Percentiles rank a stretch among this genome's conserved stretches.
phyloP scores from a whole-genome alignment of 2,113 vertebrate species.

The Eublepharis macularius region DNA sequence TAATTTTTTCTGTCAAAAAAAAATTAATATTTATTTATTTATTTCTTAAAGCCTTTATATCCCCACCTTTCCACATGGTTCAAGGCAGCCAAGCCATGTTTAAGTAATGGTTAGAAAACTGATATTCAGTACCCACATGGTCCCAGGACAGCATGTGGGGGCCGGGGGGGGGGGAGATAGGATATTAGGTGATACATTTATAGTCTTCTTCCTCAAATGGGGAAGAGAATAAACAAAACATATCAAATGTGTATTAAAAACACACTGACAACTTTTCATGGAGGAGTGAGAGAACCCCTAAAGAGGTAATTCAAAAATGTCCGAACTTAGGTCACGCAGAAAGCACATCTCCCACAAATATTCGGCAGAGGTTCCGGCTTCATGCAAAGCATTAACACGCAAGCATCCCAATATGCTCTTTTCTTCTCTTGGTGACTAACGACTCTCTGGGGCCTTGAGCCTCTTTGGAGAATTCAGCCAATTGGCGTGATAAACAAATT shows the following conservation, averaged over 20 bases:
- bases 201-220: neutral
- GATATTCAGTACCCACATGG: neutral
- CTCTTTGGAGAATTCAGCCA: constrained; percentile 5
- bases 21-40: neutral
- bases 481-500: constrained; percentile 3
- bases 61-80: too few species aligned
- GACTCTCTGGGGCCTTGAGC: neutral
- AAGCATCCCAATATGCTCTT: neutral
- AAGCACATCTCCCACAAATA: neutral
- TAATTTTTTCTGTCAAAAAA: constrained; percentile 82
- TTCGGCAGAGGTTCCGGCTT: neutral
- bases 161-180: neutral
- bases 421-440: neutral
- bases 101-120: neutral
- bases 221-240: too few species aligned
- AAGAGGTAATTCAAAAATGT: neutral
- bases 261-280: neutral
- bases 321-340: neutral
- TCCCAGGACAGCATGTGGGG: neutral
- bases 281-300: neutral
- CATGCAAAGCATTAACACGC: neutral
- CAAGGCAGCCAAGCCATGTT: too few species aligned
- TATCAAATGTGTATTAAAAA: neutral
- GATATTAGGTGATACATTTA: neutral
- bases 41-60: too few species aligned